Evolutionary conservation across 2,888 invertebrate species (phyloP).

Genomic region (Neoascia interrupta): DNA sequence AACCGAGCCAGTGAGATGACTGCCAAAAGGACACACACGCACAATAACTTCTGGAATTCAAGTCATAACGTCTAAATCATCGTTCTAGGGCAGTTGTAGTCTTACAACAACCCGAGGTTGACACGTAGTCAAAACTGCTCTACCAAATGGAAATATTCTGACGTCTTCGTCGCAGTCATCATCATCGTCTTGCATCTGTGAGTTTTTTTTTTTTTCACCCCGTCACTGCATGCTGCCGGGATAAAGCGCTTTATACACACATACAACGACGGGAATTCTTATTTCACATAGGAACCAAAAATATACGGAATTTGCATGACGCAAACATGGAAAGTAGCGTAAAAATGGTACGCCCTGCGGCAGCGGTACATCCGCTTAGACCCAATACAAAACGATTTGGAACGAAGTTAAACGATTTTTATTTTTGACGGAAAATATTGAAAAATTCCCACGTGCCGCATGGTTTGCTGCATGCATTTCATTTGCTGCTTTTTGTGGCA

Average conservation of each 20-base stretch:
- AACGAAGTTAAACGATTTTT: constrained; percentile 41
- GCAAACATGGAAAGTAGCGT: constrained; percentile 10
- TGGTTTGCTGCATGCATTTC: constrained; percentile 35
- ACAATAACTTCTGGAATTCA: constrained; percentile 19
- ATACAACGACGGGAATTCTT: constrained; percentile 9
- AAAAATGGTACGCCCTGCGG: not conserved
- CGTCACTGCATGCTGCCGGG: too few species aligned
- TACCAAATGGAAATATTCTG: constrained; percentile 39
- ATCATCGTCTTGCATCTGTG: not conserved
- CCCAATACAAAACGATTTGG: not conserved
- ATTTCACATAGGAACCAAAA: constrained; percentile 37
- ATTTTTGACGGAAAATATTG: constrained; percentile 27
- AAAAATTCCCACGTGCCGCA: constrained; percentile 55
- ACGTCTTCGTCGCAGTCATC: constrained; percentile 2
- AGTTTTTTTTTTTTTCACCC: too few species aligned
- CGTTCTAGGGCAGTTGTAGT: not conserved
- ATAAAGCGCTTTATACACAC: constrained; percentile 4
- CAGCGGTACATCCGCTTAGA: not conserved
- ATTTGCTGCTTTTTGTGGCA: constrained; percentile 5
- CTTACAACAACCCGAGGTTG: constrained; percentile 36
- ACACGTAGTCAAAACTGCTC: constrained; percentile 36
- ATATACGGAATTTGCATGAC: constrained; percentile 43
- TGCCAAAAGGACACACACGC: constrained; percentile 36
- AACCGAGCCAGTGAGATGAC: not conserved
- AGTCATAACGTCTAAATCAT: constrained; percentile 7